These are phyloP conservation scores for Mylabris sibirica DNA, from an alignment of 2,888 invertebrate genomes.

Conservation along the genomic window DNA sequence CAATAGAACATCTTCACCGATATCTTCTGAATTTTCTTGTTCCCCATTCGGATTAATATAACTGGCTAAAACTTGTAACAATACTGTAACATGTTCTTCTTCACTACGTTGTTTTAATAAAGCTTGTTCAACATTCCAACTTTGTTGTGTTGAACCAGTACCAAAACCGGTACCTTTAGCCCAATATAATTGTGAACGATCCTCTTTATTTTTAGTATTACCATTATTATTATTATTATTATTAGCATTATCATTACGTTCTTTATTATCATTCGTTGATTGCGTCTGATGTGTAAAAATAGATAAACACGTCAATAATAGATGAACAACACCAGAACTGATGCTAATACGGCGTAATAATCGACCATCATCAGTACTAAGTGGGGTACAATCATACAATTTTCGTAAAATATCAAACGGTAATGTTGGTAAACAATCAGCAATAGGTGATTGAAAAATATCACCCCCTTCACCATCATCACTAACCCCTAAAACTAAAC, in stretches of 20 bases:
- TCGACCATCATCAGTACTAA: conserved; percentile 78
- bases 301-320: conserved; percentile 86
- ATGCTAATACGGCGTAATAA: conserved; percentile 80
- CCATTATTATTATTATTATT: conserved; percentile 51
- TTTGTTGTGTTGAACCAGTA: conserved; percentile 92
- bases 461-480: conserved; percentile 88
- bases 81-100: conserved; percentile 89
- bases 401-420: conserved; percentile 82
- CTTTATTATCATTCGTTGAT: conserved; percentile 53
- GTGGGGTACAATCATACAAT: conserved; percentile 78
- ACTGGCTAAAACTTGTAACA: conserved; percentile 79
- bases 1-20: conserved; percentile 53
- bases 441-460: conserved; percentile 74
- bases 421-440: conserved; percentile 73
- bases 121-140: conserved; percentile 98
- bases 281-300: conserved; percentile 86
- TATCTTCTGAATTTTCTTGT: conserved; percentile 56
- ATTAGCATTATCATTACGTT: conserved; percentile 52
- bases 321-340: conserved; percentile 83
- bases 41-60: conserved; percentile 81
- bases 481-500: conserved; percentile 87
- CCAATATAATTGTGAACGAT: conserved; percentile 83
- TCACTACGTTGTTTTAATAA: conserved; percentile 86
- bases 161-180: conserved; percentile 97
- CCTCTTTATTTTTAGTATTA: conserved; percentile 54